Conservation (phyloP, 1,140 invertebrate species). For the Cryptotermes secundus region DNA sequence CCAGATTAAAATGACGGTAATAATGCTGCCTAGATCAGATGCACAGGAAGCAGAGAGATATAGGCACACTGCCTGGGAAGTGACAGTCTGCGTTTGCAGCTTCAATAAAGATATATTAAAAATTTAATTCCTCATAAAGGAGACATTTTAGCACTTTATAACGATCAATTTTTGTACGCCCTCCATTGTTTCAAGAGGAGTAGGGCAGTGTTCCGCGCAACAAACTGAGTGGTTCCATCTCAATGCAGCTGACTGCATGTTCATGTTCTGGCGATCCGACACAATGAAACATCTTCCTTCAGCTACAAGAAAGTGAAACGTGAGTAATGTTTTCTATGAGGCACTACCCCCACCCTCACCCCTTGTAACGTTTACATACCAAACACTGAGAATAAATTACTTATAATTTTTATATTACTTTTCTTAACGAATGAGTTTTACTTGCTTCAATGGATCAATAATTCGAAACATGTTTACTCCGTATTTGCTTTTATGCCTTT, state of each 20-base stretch:
- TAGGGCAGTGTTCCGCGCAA: not conserved
- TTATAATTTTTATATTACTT: too few relatives aligned
- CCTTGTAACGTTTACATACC: too few relatives aligned
- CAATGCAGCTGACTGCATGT: not conserved
- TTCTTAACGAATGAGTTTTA: too few relatives aligned
- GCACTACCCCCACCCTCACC: too few relatives aligned
- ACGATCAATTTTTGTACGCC: not conserved
- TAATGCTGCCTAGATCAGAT: not conserved
- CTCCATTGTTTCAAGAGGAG: not conserved
- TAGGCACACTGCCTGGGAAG: not conserved
- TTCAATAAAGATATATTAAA: conserved; percentile 11
- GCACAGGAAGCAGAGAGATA: not conserved
- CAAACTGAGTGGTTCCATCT: not conserved
- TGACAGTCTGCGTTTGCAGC: not conserved
- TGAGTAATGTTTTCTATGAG: too few relatives aligned
- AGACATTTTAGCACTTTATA: conserved; percentile 11
- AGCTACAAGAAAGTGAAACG: too few relatives aligned
- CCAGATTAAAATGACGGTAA: not conserved
- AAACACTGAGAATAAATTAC: too few relatives aligned
- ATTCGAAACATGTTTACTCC: too few relatives aligned
- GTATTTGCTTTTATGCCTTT: too few relatives aligned
- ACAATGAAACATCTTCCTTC: not conserved
- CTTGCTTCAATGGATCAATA: too few relatives aligned
- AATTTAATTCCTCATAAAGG: not conserved
- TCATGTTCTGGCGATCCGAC: not conserved